phyloP scores from a whole-genome alignment of 2,888 invertebrate genomes.

The Pantelozetes paolii region DNA sequence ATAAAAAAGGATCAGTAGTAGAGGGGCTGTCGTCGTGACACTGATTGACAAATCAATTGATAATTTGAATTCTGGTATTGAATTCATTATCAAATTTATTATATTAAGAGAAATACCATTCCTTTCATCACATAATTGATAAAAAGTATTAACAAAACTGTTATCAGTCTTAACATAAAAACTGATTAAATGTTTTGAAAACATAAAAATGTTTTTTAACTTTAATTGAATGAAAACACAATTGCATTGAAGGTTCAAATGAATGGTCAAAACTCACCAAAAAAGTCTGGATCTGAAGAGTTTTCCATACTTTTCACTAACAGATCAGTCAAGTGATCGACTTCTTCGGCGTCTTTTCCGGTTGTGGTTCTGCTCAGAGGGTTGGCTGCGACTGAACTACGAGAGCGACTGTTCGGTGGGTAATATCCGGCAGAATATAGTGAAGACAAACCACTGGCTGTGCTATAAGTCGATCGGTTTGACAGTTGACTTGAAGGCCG shows the following conservation, averaged over 20 bases:
- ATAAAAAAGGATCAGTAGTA: neutral
- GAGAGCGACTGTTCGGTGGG: conserved; percentile 52
- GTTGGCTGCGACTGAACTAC: conserved; percentile 49
- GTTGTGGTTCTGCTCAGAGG: conserved; percentile 21
- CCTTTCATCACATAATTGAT: neutral
- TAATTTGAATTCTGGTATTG: neutral
- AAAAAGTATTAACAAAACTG: neutral
- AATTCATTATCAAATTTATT: neutral
- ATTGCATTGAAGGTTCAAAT: too few relatives aligned
- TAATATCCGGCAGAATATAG: conserved; percentile 56
- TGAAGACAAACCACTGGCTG: conserved; percentile 66
- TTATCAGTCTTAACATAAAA: neutral
- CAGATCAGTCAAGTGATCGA: conserved; percentile 81
- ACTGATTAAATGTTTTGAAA: too few relatives aligned
- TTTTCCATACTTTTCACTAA: conserved; percentile 81
- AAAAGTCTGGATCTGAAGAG: conserved; percentile 64
- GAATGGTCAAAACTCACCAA: conserved; percentile 54
- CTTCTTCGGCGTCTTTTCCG: conserved; percentile 73
- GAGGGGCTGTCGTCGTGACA: neutral
- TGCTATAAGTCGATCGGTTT: conserved; percentile 54
- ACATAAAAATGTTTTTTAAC: too few relatives aligned
- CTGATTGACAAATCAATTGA: neutral
- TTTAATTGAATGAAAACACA: neutral
- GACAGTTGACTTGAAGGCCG: conserved; percentile 58
- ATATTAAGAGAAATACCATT: conserved; percentile 4